These are phyloP conservation scores for Ctena decussata DNA, from an alignment of 2,888 invertebrate species.

Conservation along the genomic window DNA sequence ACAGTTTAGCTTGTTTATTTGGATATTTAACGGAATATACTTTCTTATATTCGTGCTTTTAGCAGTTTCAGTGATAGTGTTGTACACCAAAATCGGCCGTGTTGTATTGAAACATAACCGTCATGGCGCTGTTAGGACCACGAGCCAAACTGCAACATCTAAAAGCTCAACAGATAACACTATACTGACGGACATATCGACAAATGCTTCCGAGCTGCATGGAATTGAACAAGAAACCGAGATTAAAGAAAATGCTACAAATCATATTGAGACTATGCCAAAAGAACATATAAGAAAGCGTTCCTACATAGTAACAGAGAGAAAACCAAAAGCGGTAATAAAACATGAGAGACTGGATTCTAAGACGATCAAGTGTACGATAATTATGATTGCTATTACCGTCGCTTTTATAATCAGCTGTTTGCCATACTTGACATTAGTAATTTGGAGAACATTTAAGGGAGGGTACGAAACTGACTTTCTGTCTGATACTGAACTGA, in stretches of 20 bases:
- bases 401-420: conserved; percentile 63
- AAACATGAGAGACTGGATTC: background rate
- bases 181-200: background rate
- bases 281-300: background rate
- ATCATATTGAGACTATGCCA: background rate
- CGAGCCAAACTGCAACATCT: background rate
- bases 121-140: background rate
- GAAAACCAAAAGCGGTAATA: too few relatives aligned
- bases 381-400: conserved; percentile 61
- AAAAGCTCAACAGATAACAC: background rate
- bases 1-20: conserved; percentile 55
- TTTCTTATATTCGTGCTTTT: conserved; percentile 67
- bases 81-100: conserved; percentile 69
- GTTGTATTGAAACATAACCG: conserved; percentile 44
- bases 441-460: conserved; percentile 50
- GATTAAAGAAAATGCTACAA: background rate
- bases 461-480: conserved; percentile 48
- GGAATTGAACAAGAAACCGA: background rate
- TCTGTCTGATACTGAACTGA: conserved; percentile 38
- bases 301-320: too few relatives aligned
- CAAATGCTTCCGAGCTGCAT: background rate
- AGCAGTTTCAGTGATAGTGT: conserved; percentile 51
- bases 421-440: conserved; percentile 57
- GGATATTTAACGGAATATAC: conserved; percentile 68
- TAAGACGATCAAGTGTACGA: conserved; percentile 58